Evolutionary conservation across 2,797 vertebrate genomes (phyloP).

Genomic region (Aeoliscus strigatus): DNA sequence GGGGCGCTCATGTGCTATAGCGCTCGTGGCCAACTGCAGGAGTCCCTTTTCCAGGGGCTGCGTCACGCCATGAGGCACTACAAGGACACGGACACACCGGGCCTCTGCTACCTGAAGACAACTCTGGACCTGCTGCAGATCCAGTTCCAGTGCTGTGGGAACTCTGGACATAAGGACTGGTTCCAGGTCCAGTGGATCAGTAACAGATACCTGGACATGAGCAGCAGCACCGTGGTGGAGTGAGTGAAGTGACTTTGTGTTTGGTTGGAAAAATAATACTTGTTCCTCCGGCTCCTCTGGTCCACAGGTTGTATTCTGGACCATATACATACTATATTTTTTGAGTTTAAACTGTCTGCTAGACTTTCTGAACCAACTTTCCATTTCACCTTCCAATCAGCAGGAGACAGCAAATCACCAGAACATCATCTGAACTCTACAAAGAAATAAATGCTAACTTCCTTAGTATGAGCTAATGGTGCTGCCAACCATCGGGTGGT

Average conservation of each 20-base stretch:
- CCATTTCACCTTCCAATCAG: no score
- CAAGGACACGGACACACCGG: conserved; percentile 85
- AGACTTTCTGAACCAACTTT: no score
- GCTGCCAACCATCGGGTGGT: no score
- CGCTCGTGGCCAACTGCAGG: conserved; percentile 77
- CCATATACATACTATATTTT: no score
- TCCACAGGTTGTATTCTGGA: no score
- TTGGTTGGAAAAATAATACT: no score
- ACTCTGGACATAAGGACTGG: conserved; percentile 83
- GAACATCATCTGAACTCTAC: no score
- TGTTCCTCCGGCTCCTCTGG: no score
- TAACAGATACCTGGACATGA: conserved; percentile 82
- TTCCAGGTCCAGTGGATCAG: conserved; percentile 89
- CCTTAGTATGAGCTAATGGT: no score
- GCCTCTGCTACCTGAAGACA: conserved; percentile 83
- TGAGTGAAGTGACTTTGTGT: conserved; percentile 80
- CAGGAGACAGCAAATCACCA: no score
- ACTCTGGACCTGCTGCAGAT: conserved; percentile 84
- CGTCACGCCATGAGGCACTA: conserved; percentile 80
- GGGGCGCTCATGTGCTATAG: conserved; percentile 84
- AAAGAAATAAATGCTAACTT: no score
- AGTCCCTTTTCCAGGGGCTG: conserved; percentile 78
- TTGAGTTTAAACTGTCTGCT: no score
- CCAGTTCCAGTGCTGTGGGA: conserved; percentile 85
- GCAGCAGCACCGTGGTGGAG: conserved; percentile 77